These are phyloP conservation scores for Sylvia borin DNA, from an alignment of 2,797 vertebrate species.

Conservation along the genomic window DNA sequence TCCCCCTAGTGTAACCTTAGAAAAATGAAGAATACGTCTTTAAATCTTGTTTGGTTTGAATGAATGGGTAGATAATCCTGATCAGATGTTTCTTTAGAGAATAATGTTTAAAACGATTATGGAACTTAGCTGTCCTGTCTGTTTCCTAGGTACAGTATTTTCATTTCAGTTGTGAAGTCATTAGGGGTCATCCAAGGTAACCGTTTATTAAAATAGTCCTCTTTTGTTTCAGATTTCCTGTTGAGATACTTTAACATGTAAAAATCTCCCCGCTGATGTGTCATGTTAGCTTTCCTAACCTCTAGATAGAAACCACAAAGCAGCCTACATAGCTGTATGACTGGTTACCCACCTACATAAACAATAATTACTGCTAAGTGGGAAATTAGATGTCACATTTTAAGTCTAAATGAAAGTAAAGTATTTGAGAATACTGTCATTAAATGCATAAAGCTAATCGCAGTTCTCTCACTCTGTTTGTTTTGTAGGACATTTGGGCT, in stretches of 20 bases:
- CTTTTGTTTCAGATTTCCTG: slow-evolving; percentile 82
- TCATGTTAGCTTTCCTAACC: slow-evolving; percentile 72
- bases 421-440: slow-evolving; percentile 67
- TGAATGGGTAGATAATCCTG: slow-evolving; percentile 73
- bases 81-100: slow-evolving; percentile 78
- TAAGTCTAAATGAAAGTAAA: slow-evolving; percentile 65
- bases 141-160: slow-evolving; percentile 70
- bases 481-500: slow-evolving; percentile 94
- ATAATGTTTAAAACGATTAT: slow-evolving; percentile 72
- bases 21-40: slow-evolving; percentile 70
- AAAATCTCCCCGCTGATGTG: slow-evolving; percentile 74
- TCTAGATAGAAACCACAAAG: slow-evolving; percentile 73
- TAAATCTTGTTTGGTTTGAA: slow-evolving; percentile 75
- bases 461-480: slow-evolving; percentile 69
- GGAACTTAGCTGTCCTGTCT: slow-evolving; percentile 63
- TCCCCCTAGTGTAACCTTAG: slow-evolving; percentile 58
- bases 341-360: slow-evolving; percentile 71
- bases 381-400: slow-evolving; percentile 69
- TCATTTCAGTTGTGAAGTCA: slow-evolving; percentile 71
- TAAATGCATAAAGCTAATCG: slow-evolving; percentile 68
- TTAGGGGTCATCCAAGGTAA: slow-evolving; percentile 78
- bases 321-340: slow-evolving; percentile 63
- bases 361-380: slow-evolving; percentile 65
- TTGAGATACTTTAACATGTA: slow-evolving; percentile 75
- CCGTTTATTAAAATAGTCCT: slow-evolving; percentile 71